phyloP scores from a whole-genome alignment of 64 coral and sea anemone genomes.

The Trachythela sp. region DNA sequence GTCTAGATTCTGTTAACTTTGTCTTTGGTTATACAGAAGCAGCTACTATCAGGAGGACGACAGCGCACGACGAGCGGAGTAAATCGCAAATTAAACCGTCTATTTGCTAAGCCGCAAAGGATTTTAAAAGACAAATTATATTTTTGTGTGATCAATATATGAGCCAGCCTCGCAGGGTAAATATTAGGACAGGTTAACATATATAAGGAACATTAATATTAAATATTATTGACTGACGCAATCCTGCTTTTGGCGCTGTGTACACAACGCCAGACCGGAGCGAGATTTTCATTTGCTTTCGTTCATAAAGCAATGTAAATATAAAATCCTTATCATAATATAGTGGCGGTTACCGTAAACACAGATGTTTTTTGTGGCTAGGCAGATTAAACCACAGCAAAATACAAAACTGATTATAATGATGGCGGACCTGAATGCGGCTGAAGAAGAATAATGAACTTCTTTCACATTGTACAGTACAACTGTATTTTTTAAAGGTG shows the following conservation, averaged over 20 bases:
- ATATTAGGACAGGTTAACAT: constrained; percentile 25
- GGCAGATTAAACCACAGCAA: background rate
- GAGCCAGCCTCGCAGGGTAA: background rate
- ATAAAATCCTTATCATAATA: constrained; percentile 5
- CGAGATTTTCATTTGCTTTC: background rate
- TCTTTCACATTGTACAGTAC: too few species aligned
- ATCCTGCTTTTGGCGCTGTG: background rate
- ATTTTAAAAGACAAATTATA: background rate
- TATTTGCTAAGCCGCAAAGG: background rate
- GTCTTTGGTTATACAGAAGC: too few species aligned
- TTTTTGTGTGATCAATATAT: background rate
- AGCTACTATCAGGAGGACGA: too few species aligned
- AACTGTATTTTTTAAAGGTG: too few species aligned
- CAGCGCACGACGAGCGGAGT: too few species aligned
- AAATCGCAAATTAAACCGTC: background rate
- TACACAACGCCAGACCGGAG: background rate
- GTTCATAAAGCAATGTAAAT: background rate
- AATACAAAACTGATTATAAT: background rate
- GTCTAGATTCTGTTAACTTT: background rate
- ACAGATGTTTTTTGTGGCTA: background rate
- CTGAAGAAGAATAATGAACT: too few species aligned
- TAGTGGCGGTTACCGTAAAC: background rate
- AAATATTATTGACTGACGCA: background rate
- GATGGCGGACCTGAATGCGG: background rate
- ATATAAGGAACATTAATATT: constrained; percentile 24